Evolutionary conservation across 1,140 invertebrate genomes (phyloP), one percentile per base, ranked within the genome.

Genomic region (Dendroctonus ponderosae): DNA sequence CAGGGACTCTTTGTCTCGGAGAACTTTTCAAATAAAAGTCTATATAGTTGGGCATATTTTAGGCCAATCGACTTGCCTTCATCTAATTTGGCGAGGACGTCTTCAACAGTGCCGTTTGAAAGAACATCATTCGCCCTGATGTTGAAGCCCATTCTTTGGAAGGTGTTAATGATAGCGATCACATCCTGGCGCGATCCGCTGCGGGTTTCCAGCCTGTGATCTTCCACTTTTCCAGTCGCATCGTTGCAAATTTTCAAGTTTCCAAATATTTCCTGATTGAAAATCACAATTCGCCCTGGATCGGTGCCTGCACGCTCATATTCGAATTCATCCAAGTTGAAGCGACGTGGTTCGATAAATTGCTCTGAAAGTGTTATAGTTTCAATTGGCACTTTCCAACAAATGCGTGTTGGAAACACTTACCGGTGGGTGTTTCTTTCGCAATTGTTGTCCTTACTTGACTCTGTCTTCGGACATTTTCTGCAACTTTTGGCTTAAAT

Each of bases 101-200:
- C 51, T n/a, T 70, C 38, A 43, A 51, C 62, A 41, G 63, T 70
- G 4, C 48, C 48, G 50, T 75, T 62, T 5, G 56, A 52, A 5
- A 64, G 51, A 6, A 74, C 67, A 42, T 74, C 53, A 8, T 62
- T 48, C 15, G 62, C 40, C 15, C 61, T 26, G 40, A 75, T 68
- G 61, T 76, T 75, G 49, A 74, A 75, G 11, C 74, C 75, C 12
- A 72, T 54, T 37, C 71, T 52, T 43, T 71, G 70, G 15, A 75
- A 68, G 15, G 63, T 70, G 1, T 60, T 57, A 5, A 70, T 69
- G 56, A 74, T 62, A 54, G 73, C 71, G 38, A 73, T 72, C 7
- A 74, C 74, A 61, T 75, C 74, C 57, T 67, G 69, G 53, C 51
- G 61, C 41, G 67, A 66, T 11, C 74, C 74, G 42, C 26, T 42